These are phyloP conservation scores for Drosophila fulvimacula DNA, from an alignment of 2,888 invertebrate species.

Conservation along the genomic window DNA sequence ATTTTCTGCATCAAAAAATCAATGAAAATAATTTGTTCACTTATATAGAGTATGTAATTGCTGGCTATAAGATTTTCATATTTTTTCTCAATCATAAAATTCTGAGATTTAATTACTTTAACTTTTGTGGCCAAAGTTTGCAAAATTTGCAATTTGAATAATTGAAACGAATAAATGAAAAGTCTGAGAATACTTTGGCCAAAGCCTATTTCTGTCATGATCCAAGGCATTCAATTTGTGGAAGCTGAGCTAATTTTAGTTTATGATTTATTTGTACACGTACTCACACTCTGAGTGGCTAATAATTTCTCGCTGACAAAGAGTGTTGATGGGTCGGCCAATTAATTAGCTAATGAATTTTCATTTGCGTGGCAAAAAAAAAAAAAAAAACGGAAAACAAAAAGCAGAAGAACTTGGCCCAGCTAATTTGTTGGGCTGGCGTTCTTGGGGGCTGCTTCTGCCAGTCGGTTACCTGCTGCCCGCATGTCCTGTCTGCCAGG, in stretches of 20 bases:
- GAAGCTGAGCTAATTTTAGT: slow-evolving; percentile 18
- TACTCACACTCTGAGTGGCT: background rate
- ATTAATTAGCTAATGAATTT: slow-evolving; percentile 76
- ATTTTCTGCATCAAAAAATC: too few species aligned
- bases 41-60: background rate
- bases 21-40: too few species aligned
- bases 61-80: background rate
- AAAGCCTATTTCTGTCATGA: slow-evolving; percentile 37
- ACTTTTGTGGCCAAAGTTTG: background rate
- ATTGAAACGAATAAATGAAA: slow-evolving; percentile 48
- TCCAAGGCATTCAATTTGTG: slow-evolving; percentile 22
- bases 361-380: slow-evolving; percentile 39
- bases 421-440: slow-evolving; percentile 31
- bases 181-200: background rate
- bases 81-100: background rate
- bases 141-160: slow-evolving; percentile 47
- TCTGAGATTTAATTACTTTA: slow-evolving; percentile 23
- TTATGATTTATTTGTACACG: slow-evolving; percentile 26
- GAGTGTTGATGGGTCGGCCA: slow-evolving; percentile 45
- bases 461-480: slow-evolving; percentile 41
- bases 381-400: slow-evolving; percentile 9
- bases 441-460: slow-evolving; percentile 2
- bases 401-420: slow-evolving; percentile 34
- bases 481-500: slow-evolving; percentile 21
- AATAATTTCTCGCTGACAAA: slow-evolving; percentile 14